Percentiles rank a stretch among this genome's conserved stretches.
These are phyloP conservation scores for Oscheius sp. DNA, from an alignment of 1,140 invertebrate species.

Conservation along the genomic window DNA sequence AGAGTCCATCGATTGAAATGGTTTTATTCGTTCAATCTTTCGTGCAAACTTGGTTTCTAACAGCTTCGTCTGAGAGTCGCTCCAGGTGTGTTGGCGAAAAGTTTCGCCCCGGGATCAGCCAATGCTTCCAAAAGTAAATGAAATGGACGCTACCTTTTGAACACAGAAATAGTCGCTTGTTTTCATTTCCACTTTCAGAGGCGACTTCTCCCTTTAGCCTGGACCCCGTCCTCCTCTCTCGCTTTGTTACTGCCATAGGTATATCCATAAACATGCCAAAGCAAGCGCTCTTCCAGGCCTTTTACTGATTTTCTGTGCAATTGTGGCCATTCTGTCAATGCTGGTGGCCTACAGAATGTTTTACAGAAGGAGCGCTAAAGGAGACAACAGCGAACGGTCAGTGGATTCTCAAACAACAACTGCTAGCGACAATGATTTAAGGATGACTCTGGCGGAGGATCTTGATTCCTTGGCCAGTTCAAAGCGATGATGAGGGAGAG, in stretches of 20 bases:
- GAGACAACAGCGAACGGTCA: not conserved
- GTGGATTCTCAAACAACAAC: not conserved
- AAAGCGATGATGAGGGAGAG: no score
- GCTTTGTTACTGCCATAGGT: no score
- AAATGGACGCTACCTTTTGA: no score
- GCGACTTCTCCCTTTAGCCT: no score
- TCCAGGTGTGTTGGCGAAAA: not conserved
- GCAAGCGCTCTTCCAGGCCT: not conserved
- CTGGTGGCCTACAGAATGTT: constrained; percentile 11
- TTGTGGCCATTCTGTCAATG: constrained; percentile 15
- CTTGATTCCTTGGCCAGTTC: not conserved
- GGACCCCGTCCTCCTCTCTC: no score
- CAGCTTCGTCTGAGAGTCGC: not conserved
- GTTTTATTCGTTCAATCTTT: no score
- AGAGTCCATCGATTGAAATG: not conserved
- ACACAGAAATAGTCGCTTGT: no score
- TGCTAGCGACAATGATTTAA: not conserved
- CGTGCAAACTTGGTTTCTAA: not conserved
- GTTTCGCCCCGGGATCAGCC: not conserved
- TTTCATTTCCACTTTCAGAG: no score
- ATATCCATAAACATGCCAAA: no score
- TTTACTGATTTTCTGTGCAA: not conserved
- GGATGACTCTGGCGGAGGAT: not conserved
- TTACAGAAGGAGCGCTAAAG: not conserved
- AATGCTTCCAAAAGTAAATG: not conserved